These are phyloP conservation scores for Orussus abietinus DNA, from an alignment of 1,140 invertebrate species.

Conservation along the genomic window DNA sequence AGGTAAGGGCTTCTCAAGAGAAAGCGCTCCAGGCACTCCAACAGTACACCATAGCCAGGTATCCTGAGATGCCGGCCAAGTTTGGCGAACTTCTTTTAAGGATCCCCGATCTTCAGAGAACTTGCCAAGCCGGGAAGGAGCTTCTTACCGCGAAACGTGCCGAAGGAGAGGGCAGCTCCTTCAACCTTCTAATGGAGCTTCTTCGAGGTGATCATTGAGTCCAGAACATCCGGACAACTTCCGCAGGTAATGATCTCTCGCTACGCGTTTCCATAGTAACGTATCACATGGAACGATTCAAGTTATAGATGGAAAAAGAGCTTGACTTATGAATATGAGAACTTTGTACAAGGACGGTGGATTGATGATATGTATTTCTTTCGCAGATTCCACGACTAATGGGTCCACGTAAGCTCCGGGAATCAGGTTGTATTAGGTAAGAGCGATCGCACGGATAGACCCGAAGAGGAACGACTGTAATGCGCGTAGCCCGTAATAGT, in stretches of 20 bases:
- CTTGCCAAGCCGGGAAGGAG: conserved; percentile 92
- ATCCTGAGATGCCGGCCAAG: conserved; percentile 88
- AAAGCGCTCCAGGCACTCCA: conserved; percentile 89
- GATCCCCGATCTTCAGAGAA: conserved; percentile 90
- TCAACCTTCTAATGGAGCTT: conserved; percentile 93
- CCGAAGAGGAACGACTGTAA: conserved; percentile 33
- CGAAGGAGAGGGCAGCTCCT: conserved; percentile 82
- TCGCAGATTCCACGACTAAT: conserved; percentile 39
- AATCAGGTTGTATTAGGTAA: conserved; percentile 45
- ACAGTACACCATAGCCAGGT: conserved; percentile 87
- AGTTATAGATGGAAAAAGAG: no score
- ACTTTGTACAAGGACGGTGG: no score
- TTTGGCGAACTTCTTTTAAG: conserved; percentile 90
- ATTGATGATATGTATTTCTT: no score
- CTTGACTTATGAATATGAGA: no score
- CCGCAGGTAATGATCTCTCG: no score
- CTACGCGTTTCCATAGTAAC: no score
- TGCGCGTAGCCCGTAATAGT: conserved; percentile 37
- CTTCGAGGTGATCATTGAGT: conserved; percentile 84
- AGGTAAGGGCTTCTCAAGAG: conserved; percentile 88
- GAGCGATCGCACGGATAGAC: conserved; percentile 19
- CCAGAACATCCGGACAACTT: no score
- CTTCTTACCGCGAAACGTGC: conserved; percentile 81
- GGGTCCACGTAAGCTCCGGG: conserved; percentile 35
- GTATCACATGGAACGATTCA: no score